These are phyloP conservation scores for Cheilosia scutellata DNA, from an alignment of 2,888 invertebrate species.

Conservation along the genomic window DNA sequence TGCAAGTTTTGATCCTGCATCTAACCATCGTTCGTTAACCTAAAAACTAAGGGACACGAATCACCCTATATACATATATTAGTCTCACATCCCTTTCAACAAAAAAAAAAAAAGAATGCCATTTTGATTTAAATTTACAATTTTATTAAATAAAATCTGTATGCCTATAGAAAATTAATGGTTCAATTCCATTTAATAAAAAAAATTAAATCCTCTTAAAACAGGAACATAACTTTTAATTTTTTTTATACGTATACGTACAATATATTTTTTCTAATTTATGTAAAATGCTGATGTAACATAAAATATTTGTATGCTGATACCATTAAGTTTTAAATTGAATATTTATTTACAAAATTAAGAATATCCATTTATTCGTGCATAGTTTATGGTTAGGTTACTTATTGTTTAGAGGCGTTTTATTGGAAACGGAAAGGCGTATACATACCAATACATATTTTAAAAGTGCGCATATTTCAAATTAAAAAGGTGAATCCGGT, in stretches of 20 bases:
- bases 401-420: neutral
- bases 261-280: constrained; percentile 22
- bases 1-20: no score
- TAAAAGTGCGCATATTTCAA: no score
- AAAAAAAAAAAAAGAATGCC: neutral
- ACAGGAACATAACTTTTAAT: constrained; percentile 40
- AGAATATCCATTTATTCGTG: neutral
- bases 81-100: no score
- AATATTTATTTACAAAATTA: constrained; percentile 13
- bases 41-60: no score
- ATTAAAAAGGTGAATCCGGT: no score
- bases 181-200: constrained; percentile 47
- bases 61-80: no score
- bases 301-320: constrained; percentile 5
- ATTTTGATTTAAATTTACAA: constrained; percentile 33
- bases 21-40: no score
- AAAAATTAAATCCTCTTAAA: constrained; percentile 44
- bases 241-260: neutral
- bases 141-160: constrained; percentile 48
- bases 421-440: neutral
- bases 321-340: neutral
- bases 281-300: neutral
- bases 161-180: constrained; percentile 50
- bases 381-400: no score
- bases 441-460: no score